Base-by-base conservation (phyloP, 2,113 vertebrate species). In the Entelurus aequoreus region DNA sequence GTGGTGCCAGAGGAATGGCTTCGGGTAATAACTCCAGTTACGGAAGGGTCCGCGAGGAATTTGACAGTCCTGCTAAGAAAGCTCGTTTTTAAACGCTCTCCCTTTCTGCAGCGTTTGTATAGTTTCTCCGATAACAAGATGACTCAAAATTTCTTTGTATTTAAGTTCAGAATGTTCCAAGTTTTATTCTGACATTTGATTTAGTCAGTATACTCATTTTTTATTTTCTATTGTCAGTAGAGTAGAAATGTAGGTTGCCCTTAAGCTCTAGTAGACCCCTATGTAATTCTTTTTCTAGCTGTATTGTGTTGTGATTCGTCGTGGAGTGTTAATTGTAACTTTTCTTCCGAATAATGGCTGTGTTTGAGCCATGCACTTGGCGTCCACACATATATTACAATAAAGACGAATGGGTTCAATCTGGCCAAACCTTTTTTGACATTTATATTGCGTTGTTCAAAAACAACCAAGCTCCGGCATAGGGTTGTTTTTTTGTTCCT, bases 21-120 rank as follows among this genome's bases (percentile, higher is more conserved):
- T 92, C 95, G 87, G 93, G 93, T 89, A 93, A 28, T 28, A 28
- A 93, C 88, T 84, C 92, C 66, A 93, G 92, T 83, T 99, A 93
- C 87, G 93, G 94, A 93, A 94, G 97, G 90, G 97, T 95, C 86
- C 96, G 97, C 75, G 97, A 99, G 91, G 97, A 99, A 88, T 99
- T 96, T 92, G 97, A 98, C 75, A 93, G 94, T 80, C 94, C 96
- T 79, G 84, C 94, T 92, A 99, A 99, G 93, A 99, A 99, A 85
- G 88, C 96, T 86, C 93, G 97, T 86, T 98, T 98, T 94, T 99
- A 95, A 93, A 91, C 74, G 82, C 77, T 75, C 75, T 69, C 75
- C 46, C 68, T 59, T 72, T 63, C 28, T 58, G 79, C 76, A 90
- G 91, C 90, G 75, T 56, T 88, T 90, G 85, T 93, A 93, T 90